Evolutionary conservation across 1,140 invertebrate species (phyloP), one percentile per base, ranked within the genome.

Genomic region (Thaumetopoea pityocampa): DNA sequence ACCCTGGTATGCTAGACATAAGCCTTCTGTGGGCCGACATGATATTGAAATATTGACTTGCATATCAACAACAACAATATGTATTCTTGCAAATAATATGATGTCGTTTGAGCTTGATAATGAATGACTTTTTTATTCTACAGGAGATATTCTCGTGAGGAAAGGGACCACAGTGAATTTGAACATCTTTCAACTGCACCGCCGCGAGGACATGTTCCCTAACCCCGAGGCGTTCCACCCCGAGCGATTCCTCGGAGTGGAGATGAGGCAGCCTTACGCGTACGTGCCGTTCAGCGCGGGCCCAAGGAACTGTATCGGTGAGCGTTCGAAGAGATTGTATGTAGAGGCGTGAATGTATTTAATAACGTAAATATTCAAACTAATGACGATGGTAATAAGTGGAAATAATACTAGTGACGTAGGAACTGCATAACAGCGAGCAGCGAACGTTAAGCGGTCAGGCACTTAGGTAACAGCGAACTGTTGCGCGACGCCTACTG

Each of bases 151-250:
- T 9, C 56, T 69, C 8, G 67, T 90, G 20, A 85, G 84, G 0
- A 82, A 85, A 24, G 86, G 86, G 3, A 50, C 85, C 1, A 86
- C 85, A 41, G 65, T 90, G 8, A 57, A 67, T 1, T 67, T 90
- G 2, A 69, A 85, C 0, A 81, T 85, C 1, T 85, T 86, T 28
- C 62, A 81, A 10, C 45, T 92, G 16, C 90, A 92, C 20, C 71
- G 87, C 4, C 76, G 87, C 16, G 59, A 70, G 14, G 73, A 88
- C 6, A 59, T 87, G n/a, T 93, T 86, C 55, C 85, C 86, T 0
- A 86, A 92, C 4, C 88, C 92, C 2, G 80, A 90, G 14, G 72
- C 54, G 15, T 93, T 92, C 59, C 85, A 89, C 40, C 93, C 93
- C 0, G 91, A 94, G 15, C 82, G 92, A 28, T 94, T 94, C 65